A percentile compares a stretch with the other conserved stretches of the same genome.
These are phyloP conservation scores for Leucoraja ocellata DNA, from an alignment of 2,797 vertebrate species.

Conservation along the genomic window DNA sequence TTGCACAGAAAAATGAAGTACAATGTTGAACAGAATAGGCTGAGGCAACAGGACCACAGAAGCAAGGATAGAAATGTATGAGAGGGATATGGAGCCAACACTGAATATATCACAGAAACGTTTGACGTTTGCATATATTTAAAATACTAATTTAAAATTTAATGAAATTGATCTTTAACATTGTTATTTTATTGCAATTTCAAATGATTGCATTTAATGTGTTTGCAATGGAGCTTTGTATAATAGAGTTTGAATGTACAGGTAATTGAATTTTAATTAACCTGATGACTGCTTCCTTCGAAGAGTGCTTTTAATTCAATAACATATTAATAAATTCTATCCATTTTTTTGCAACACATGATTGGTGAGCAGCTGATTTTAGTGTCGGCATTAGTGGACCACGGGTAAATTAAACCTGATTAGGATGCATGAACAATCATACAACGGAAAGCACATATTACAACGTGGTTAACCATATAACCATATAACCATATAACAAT, in stretches of 20 bases:
- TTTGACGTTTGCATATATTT: constrained; percentile 3
- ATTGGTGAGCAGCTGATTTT: not conserved
- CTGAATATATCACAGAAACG: not conserved
- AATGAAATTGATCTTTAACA: constrained; percentile 26
- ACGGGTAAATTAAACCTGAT: constrained; percentile 13
- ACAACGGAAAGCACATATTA: not conserved
- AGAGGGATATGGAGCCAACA: not conserved
- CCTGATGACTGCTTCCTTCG: constrained; percentile 4
- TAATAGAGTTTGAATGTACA: constrained; percentile 14
- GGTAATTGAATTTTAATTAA: constrained; percentile 35
- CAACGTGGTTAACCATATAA: not conserved
- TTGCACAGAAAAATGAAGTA: not conserved
- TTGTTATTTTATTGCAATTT: constrained; percentile 32
- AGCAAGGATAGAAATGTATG: not conserved
- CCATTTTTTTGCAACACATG: constrained; percentile 22
- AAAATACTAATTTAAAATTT: constrained; percentile 31
- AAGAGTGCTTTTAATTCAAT: constrained; percentile 25
- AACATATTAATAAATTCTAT: constrained; percentile 32
- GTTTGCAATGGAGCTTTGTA: constrained; percentile 23
- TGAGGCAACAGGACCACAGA: not conserved
- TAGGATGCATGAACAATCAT: not conserved
- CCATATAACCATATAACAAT: too few species aligned
- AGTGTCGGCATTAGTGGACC: not conserved
- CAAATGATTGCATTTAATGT: constrained; percentile 35
- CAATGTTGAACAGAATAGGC: not conserved